Conservation (phyloP, 2,888 invertebrate species). For the Trisateles emortualis region DNA sequence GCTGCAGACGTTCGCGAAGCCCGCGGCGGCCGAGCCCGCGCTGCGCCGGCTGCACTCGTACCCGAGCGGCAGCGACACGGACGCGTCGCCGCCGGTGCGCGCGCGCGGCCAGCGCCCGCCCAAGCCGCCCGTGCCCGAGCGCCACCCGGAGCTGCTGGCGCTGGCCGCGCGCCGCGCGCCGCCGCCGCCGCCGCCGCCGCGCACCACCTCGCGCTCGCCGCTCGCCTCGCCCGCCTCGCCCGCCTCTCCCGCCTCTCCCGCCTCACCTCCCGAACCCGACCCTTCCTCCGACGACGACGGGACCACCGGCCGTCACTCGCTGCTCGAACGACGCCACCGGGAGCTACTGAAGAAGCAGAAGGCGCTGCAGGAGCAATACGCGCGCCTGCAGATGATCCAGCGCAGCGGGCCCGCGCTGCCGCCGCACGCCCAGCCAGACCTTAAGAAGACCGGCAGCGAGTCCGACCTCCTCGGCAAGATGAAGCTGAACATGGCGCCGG, state of each 20-base stretch:
- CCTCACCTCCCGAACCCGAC: slow-evolving; percentile 81
- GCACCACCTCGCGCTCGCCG: slow-evolving; percentile 95
- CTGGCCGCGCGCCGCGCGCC: slow-evolving; percentile 91
- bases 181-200: slow-evolving; percentile 96
- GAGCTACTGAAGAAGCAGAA: slow-evolving; percentile 95
- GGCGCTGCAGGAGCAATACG: slow-evolving; percentile 96
- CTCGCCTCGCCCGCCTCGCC: slow-evolving; percentile 94
- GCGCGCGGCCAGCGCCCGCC: slow-evolving; percentile 86
- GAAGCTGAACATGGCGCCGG: slow-evolving; percentile 89
- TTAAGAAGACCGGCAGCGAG: slow-evolving; percentile 96
- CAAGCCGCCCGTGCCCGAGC: slow-evolving; percentile 94
- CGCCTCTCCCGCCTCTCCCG: slow-evolving; percentile 89
- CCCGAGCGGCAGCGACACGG: slow-evolving; percentile 94
- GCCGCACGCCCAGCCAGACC: slow-evolving; percentile 88
- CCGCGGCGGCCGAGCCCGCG: slow-evolving; percentile 82
- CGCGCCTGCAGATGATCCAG: slow-evolving; percentile 95
- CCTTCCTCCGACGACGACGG: slow-evolving; percentile 75
- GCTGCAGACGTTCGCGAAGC: slow-evolving; percentile 95
- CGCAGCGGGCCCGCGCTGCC: slow-evolving; percentile 90
- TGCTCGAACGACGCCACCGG: slow-evolving; percentile 95
- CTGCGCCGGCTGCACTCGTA: slow-evolving; percentile 93
- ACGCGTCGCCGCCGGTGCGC: slow-evolving; percentile 91
- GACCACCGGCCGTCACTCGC: slow-evolving; percentile 87
- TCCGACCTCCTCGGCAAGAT: slow-evolving; percentile 94
- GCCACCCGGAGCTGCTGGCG: slow-evolving; percentile 92